Conservation (phyloP, 2,797 vertebrate genomes). For the Pantherophis vulpinus region DNA sequence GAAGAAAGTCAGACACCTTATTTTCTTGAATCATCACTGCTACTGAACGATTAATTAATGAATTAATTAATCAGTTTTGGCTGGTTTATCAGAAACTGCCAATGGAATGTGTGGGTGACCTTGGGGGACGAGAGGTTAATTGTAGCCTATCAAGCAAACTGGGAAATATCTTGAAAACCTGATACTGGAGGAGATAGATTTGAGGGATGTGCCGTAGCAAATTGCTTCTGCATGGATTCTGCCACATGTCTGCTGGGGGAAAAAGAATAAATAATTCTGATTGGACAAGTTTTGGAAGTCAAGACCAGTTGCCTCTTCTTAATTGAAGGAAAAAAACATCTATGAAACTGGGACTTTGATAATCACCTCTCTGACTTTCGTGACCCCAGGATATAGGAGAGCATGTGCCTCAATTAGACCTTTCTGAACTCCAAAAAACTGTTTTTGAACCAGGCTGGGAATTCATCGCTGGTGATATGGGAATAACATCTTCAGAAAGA, state of each 20-base stretch:
- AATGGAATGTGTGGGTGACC: not conserved
- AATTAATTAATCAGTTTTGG: not conserved
- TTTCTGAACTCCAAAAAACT: slow-evolving; percentile 4
- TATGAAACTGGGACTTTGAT: not conserved
- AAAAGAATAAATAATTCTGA: not conserved
- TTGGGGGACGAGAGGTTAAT: not conserved
- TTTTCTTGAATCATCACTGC: not conserved
- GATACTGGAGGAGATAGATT: not conserved
- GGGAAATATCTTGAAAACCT: not conserved
- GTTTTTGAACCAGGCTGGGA: not conserved
- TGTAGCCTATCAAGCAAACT: not conserved
- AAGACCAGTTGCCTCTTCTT: not conserved
- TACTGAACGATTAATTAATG: not conserved
- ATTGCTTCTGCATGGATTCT: no score
- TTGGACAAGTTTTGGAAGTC: not conserved
- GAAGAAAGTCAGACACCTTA: not conserved
- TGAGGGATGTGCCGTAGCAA: not conserved
- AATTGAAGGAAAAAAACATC: not conserved
- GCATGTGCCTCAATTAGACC: not conserved
- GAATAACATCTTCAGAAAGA: not conserved
- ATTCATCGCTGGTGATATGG: not conserved
- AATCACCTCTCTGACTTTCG: not conserved
- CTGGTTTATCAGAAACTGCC: not conserved
- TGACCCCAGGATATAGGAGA: not conserved
- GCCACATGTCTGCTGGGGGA: not conserved